Conservation (phyloP, 2,888 invertebrate genomes). For the Drosophila fungiperda region DNA sequence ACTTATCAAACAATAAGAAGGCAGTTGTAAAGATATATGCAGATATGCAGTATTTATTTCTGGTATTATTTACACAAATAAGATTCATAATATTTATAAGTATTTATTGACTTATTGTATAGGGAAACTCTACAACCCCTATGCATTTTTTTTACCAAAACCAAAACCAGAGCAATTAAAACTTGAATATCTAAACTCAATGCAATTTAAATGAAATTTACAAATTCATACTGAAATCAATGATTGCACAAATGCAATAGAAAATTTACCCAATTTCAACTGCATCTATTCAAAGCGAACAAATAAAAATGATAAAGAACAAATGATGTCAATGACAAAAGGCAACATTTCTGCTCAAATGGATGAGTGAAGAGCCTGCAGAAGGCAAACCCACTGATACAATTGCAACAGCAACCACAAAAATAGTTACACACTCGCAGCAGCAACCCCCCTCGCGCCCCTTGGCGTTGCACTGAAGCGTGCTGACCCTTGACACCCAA, state of each 20-base stretch:
- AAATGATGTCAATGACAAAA: slow-evolving; percentile 46
- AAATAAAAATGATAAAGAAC: slow-evolving; percentile 13
- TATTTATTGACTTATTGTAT: neutral
- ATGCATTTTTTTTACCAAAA: neutral
- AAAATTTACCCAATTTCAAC: slow-evolving; percentile 12
- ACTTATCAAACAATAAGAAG: neutral
- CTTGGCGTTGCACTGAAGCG: slow-evolving; percentile 41
- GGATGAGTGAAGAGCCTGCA: slow-evolving; percentile 22
- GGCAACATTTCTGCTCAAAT: slow-evolving; percentile 30
- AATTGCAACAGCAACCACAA: slow-evolving; percentile 33
- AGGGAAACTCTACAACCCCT: neutral
- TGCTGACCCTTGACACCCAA: slow-evolving; percentile 69
- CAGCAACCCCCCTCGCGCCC: slow-evolving; percentile 38
- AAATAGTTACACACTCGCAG: neutral
- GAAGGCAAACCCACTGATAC: slow-evolving; percentile 10
- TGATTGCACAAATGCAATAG: slow-evolving; percentile 18
- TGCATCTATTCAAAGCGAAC: slow-evolving; percentile 7
- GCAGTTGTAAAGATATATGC: neutral
- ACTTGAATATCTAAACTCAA: neutral
- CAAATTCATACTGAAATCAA: slow-evolving; percentile 3
- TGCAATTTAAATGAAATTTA: neutral
- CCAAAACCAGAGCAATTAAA: neutral
- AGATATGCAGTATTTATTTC: neutral
- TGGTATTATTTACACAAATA: neutral
- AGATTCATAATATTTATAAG: neutral